A percentile compares a stretch with the other conserved stretches of the same genome.
These are phyloP conservation scores for Nothoprocta perdicaria DNA, from an alignment of 2,113 vertebrate genomes.

Conservation along the genomic window DNA sequence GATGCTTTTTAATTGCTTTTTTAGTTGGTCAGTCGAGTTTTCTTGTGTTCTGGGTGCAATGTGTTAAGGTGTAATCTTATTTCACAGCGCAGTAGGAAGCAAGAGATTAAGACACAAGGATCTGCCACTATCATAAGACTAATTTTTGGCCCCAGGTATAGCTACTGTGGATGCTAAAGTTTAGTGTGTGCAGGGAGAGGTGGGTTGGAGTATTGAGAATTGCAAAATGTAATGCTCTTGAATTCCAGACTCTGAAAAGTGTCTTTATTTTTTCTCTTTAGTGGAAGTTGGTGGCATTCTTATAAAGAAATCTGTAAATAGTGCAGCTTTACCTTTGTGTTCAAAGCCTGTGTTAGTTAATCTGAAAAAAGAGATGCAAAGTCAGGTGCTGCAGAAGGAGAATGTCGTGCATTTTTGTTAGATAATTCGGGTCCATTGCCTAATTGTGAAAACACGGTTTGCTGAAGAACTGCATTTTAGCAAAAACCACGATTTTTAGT, in stretches of 20 bases:
- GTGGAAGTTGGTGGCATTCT: background rate
- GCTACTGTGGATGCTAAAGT: background rate
- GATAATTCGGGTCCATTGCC: background rate
- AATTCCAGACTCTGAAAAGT: background rate
- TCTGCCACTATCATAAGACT: background rate
- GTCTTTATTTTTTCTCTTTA: background rate
- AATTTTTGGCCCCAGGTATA: background rate
- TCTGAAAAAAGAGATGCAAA: background rate
- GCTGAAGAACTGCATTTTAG: background rate
- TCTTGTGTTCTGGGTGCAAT: rapidly evolving
- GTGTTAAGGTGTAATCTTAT: background rate
- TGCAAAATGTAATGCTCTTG: rapidly evolving
- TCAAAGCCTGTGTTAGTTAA: background rate
- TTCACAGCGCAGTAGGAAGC: background rate
- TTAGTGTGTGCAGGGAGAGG: background rate
- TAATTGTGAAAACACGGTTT: background rate
- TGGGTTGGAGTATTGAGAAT: background rate
- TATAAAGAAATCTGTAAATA: background rate
- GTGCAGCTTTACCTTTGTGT: background rate
- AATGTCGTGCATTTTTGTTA: background rate
- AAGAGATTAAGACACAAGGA: background rate
- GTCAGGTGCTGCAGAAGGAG: background rate
- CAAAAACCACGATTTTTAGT: background rate
- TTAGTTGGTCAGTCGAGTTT: background rate
- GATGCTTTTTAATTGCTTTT: background rate